Base-by-base conservation (phyloP, 2,113 vertebrate genomes). In the Natator depressus region DNA sequence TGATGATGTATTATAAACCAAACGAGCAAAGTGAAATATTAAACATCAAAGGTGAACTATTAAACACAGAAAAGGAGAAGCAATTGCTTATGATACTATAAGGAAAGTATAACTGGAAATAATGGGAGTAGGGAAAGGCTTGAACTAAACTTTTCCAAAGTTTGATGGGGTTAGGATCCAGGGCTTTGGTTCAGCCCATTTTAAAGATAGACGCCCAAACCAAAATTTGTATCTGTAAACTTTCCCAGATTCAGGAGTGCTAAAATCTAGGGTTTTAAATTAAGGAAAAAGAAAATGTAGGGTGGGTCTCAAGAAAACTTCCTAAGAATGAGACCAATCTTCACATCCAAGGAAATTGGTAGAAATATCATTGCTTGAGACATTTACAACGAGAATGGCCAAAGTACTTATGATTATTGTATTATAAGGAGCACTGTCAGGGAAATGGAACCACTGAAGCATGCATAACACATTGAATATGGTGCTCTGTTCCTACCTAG, bases 21-120 rank as follows among this genome's bases (percentile, higher is more conserved):
- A 59, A 80, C 62, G 47, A 38, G 49, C 82, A 65, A 94, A 93
- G 91, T 82, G 29, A 80, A 69, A 84, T 95, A 62, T 87, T 94
- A 96, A 97, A 94, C 38, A 90, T 89, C 65, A 94, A 27, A 85
- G 86, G 62, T 69, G 16, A 69, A 19, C 62, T 69, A 50, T 87
- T 81, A 38, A 89, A 69, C 6, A 69, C 31, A 16, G 78, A 84
- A 59, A 76, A 79, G 65, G 78, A 91, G 76, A 91, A 94, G 72
- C 65, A 82, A 90, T n/a, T 93, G 91, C 59, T 79, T 22, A 92
- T 75, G 13, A 5, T 84, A 92, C 83, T 88, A 50, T 81, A 93
- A 93, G 47, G 6, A 85, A 42, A 76, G 81, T 69, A 85, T 62
- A 55, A 46, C n/a, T 59, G 17, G n/a, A 96, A 90, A 90, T 87